Conservation (phyloP, 2,113 vertebrate genomes). For the Condylura cristata region DNA sequence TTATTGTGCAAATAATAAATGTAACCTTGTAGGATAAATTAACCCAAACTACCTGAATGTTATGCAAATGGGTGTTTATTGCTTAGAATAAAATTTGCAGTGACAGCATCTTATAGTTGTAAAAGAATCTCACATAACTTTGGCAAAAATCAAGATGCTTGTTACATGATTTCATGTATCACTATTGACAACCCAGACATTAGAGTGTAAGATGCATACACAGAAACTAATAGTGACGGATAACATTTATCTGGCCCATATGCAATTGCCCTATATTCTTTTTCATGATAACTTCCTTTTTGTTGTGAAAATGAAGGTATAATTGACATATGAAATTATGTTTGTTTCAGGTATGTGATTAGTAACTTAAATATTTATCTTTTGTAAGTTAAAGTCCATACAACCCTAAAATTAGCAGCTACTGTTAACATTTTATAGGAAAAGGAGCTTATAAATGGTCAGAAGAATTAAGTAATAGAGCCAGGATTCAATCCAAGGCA, state of each 20-base stretch:
- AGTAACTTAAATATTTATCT: not conserved
- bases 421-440: slow-evolving; percentile 4
- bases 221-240: not conserved
- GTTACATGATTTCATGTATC: slow-evolving; percentile 32
- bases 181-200: not conserved
- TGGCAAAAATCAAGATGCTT: slow-evolving; percentile 19
- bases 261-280: not conserved
- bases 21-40: slow-evolving; percentile 50
- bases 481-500: not conserved
- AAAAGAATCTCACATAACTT: slow-evolving; percentile 40
- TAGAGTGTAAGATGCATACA: not conserved
- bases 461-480: not conserved
- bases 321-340: not conserved
- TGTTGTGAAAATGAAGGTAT: not conserved
- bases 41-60: slow-evolving; percentile 32
- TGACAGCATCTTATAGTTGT: slow-evolving; percentile 21
- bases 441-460: not conserved
- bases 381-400: not conserved
- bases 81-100: slow-evolving; percentile 34
- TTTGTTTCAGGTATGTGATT: not conserved
- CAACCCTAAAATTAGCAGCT: not conserved
- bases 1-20: not conserved
- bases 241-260: slow-evolving; percentile 17
- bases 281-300: not conserved
- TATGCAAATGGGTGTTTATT: slow-evolving; percentile 49